Conservation (phyloP, 2,113 vertebrate species). For the Atherinomorus stipes region DNA sequence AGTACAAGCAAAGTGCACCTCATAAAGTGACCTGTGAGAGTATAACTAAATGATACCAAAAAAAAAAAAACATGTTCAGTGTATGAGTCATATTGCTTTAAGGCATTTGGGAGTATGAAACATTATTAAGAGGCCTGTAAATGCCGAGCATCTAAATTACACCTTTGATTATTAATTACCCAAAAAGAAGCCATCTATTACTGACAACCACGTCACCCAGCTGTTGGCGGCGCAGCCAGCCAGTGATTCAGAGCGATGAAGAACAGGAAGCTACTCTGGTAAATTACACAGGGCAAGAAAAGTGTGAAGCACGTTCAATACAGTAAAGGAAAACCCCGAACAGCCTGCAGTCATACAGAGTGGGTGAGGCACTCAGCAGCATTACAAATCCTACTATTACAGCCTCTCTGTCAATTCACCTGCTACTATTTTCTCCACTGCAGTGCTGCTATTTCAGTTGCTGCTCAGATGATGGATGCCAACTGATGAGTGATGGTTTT, state of each 20-base stretch:
- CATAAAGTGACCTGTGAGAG: too few species aligned
- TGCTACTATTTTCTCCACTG: neutral
- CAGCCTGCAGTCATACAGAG: conserved; percentile 38
- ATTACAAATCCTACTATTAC: neutral
- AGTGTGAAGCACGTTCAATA: conserved; percentile 43
- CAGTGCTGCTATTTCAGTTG: neutral
- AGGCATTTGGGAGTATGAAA: conserved; percentile 63
- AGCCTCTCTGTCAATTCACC: neutral
- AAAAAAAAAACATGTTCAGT: conserved; percentile 41
- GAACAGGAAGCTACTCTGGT: conserved; percentile 64
- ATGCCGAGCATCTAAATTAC: conserved; percentile 74
- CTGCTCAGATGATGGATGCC: neutral
- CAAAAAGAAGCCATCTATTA: conserved; percentile 74
- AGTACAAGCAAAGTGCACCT: too few species aligned
- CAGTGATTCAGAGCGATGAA: conserved; percentile 70
- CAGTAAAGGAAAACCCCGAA: conserved; percentile 41
- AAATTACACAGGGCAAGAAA: conserved; percentile 64
- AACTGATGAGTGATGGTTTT: too few species aligned
- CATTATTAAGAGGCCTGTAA: conserved; percentile 73
- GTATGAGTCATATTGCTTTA: conserved; percentile 71
- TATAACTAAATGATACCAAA: conserved; percentile 32
- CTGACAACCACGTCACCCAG: conserved; percentile 61
- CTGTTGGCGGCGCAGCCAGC: conserved; percentile 60
- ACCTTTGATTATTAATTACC: conserved; percentile 79
- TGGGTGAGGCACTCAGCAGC: neutral